Evolutionary conservation across 2,888 invertebrate species (phyloP), one percentile per base, ranked within the genome.

Genomic region (Ceramica pisi): DNA sequence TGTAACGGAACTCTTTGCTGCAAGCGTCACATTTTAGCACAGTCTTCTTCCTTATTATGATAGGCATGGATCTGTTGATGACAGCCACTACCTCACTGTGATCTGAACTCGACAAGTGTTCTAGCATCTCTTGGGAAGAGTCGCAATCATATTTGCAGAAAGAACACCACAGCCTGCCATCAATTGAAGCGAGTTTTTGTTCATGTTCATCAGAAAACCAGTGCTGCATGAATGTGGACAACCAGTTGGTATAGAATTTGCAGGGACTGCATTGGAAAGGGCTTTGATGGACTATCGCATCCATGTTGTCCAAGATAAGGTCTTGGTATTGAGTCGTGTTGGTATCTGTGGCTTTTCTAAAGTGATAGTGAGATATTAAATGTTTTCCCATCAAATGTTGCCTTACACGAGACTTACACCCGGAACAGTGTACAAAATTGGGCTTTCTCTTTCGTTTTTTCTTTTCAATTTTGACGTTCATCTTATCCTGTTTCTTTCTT

Each of bases 191-290:
- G 5, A 96, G 96, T 41, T 92, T 96, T 44, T 93, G 89, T 46
- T 94, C 93, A 82, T 98, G 98, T 31, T 96, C 95, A 1, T 95
- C 91, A 7, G 98, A 97, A 74, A 95, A 94, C 98, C 98, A 98
- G 89, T 98, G 98, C 46, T 96, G 95, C 87, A 97, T 94, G 87
- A 98, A 98, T 67, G 96, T 97, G 64, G 97, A 96, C 75, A 97
- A 96, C 87, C 97, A 98, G 90, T 98, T 98, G 84, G 98, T 98
- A 90, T 98, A 99, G 92, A 98, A 99, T 71, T 97, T 97, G 90
- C 99, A 99, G 19, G 98, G 96, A 55, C 97, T 97, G 89, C 99
- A 99, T 92, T 98, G 98, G 89, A 97, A 99, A 0, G 98, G 98
- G 60, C 98, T 97, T 85, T 98, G 98, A 72, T 97, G 96, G 9